Base-by-base conservation (phyloP, 2,888 invertebrate species). In the Aleiodes testaceus region DNA sequence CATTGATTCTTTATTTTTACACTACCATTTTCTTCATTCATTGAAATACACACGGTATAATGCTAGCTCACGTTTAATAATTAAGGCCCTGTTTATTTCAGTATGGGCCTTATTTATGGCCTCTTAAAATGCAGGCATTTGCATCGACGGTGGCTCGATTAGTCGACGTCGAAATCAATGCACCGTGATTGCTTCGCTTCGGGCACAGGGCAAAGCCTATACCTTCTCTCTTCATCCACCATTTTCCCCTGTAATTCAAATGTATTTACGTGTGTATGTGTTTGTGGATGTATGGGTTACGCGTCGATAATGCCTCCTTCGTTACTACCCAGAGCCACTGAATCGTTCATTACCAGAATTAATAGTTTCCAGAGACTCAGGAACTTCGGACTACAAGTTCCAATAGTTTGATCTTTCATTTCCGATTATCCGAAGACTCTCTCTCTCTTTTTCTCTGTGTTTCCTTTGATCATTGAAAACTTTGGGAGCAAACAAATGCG, bases 341-440 rank as follows among this genome's bases (percentile, higher is more conserved):
- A 78, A 80, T 76, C 74, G 76, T 78, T 80, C 77, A 78, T 79
- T 78, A 79, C 73, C 72, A 72, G 74, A 77, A 79, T 80, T 80
- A 79, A 80, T 80, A 78, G 76, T 77, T 76, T 18, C 22, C 6
- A 22, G 44, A 63, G 14, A 36, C 36, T 36, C 36, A 16, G 9
- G 42, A 59, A 59, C 59, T 59, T 55, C 52, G 6, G 7, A 11
- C 11, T n/a, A 11, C 53, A 30, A 53, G 53, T 53, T 53, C 53
- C 59, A 59, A 59, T 36, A 59, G 59, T 59, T 59, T 42, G 14
- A 59, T 59, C 59, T 42, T 59, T 18, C 36, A 42, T 59, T 59
- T 14, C 42, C 59, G 59, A 59, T 59, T 59, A 59, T 59, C 42
- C 30, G 26, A 9, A 55, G 22, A 18, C 30, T 44, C 44, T 66